Base-by-base conservation (phyloP, 30 jellyfish, hydroid and myxozoan species). In the Pelagia noctiluca region DNA sequence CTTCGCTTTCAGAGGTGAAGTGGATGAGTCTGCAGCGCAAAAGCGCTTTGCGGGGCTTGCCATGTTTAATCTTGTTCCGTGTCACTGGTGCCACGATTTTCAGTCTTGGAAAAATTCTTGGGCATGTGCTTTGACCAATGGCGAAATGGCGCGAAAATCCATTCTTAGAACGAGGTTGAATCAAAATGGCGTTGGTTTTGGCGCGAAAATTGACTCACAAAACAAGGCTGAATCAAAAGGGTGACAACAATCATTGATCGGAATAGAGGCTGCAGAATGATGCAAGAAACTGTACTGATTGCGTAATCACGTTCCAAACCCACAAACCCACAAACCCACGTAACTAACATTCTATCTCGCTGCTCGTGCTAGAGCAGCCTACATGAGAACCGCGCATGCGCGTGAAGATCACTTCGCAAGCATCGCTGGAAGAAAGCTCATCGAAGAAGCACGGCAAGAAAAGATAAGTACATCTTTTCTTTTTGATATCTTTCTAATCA, bases 11-110 rank as follows among this genome's bases (percentile, higher is more conserved):
- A 21, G 25, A 57, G 71, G 71, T 57, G 71, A 57, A 57, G 71
- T 57, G 71, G 71, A 57, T 21, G 71, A 57, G 71, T 57, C 71
- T 12, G 71, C 71, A 57, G 71, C 71, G 71, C 71, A 57, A 57
- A 57, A 57, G 71, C 71, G 71, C 71, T 57, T 57, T 57, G 71
- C n/a, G n/a, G n/a, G n/a, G n/a, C 71, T 57, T 57, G 71, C 25
- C 71, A 57, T 57, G n/a, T 57, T 57, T 28, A 57, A 57, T 21
- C 10, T 57, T 21, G 71, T 57, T 33, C 25, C n/a, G n/a, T n/a
- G n/a, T n/a, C n/a, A n/a, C 24, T 21, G 25, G 25, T 57, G 71
- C 25, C 71, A 57, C 71, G 26, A 28, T 57, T 21, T 21, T 33
- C 18, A 21, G 25, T 19, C 19, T 47, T 11, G 61, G 61, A 11